phyloP scores from a whole-genome alignment of 92 coral and sea anemone genomes.

The Palythoa caribaeorum region DNA sequence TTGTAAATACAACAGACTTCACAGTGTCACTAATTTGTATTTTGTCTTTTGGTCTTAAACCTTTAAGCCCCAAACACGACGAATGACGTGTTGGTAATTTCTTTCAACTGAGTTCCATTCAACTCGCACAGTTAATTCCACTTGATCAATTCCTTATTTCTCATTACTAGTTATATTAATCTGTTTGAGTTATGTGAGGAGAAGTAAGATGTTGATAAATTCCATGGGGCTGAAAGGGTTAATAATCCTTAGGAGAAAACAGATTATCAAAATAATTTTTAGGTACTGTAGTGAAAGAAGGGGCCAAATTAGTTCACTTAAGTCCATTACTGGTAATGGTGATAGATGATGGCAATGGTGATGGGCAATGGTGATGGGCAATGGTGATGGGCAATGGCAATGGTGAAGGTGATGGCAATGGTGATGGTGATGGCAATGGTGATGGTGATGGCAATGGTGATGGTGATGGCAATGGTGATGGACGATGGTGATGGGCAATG shows the following conservation, averaged over 20 bases:
- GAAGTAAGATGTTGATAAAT: no score
- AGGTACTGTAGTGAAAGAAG: not conserved
- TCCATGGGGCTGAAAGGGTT: no score
- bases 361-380: not conserved
- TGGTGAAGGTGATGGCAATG: not conserved
- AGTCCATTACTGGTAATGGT: not conserved
- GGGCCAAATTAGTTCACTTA: not conserved
- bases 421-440: not conserved
- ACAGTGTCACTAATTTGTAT: no score
- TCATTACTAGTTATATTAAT: no score
- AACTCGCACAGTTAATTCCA: no score
- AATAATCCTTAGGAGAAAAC: not conserved
- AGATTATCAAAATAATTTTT: not conserved
- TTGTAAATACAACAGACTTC: no score
- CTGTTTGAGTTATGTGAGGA: no score
- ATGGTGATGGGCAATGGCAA: not conserved
- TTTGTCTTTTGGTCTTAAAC: not conserved
- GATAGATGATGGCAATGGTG: not conserved
- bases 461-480: not conserved
- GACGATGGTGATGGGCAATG: no score
- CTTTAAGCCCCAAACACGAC: no score
- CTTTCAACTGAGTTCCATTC: no score
- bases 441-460: not conserved
- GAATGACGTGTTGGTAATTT: no score
- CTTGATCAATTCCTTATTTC: no score